Percentiles rank a stretch among this genome's conserved stretches.
phyloP scores from a whole-genome alignment of 2,797 vertebrate genomes.

The Neomorphus geoffroyi region DNA sequence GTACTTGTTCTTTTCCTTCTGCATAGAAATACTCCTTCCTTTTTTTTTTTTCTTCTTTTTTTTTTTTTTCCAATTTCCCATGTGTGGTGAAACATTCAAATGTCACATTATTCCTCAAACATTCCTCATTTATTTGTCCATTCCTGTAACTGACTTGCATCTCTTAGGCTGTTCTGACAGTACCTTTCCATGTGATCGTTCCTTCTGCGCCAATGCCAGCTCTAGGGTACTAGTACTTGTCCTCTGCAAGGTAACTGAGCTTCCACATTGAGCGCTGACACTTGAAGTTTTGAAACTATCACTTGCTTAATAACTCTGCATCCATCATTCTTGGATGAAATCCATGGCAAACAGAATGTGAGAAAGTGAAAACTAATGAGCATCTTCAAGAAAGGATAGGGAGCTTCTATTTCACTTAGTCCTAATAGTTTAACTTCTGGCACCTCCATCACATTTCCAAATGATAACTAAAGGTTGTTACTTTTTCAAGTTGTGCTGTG shows the following conservation, averaged over 20 bases:
- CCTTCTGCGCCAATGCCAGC: neutral
- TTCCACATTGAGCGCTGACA: constrained; percentile 66
- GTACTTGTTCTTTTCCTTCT: neutral
- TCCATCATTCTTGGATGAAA: constrained; percentile 76
- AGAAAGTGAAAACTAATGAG: constrained; percentile 80
- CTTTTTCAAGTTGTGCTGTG: constrained; percentile 76
- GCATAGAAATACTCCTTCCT: neutral
- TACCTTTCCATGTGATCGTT: neutral
- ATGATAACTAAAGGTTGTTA: constrained; percentile 79
- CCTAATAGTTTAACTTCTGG: constrained; percentile 79
- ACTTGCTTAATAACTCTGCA: constrained; percentile 78
- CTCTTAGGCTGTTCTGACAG: constrained; percentile 13
- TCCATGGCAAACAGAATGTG: constrained; percentile 81
- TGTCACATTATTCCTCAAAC: neutral
- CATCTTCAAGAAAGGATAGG: constrained; percentile 78
- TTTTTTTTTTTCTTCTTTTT: neutral
- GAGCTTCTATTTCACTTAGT: constrained; percentile 77
- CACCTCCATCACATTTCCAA: constrained; percentile 78
- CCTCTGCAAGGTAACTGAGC: constrained; percentile 58
- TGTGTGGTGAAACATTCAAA: neutral
- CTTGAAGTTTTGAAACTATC: constrained; percentile 76
- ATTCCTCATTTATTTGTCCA: constrained; percentile 10
- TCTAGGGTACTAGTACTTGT: neutral
- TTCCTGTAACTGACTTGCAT: neutral
- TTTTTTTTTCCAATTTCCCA: neutral